Evolutionary conservation across 1,140 invertebrate species (phyloP), one percentile per base, ranked within the genome.

Genomic region (Asobara japonica): DNA sequence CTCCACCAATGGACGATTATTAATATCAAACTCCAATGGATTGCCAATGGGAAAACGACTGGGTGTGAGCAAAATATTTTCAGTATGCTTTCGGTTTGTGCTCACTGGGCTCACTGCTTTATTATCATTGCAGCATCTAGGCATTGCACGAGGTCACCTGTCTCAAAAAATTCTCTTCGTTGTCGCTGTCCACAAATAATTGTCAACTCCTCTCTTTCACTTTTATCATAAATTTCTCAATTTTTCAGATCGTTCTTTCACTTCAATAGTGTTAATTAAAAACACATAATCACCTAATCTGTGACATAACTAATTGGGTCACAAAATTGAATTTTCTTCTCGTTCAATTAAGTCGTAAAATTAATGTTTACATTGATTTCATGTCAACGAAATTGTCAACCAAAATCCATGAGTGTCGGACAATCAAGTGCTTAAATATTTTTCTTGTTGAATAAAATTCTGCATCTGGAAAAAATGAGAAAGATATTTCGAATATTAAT

Each of bases 61-160:
- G 69, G 81, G 81, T 13, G 82, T 78, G 75, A 87, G 77, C 73
- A 84, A 74, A 77, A 86, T 84, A 78, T 85, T 81, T 74, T 84
- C 83, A 66, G 77, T 74, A 71, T 78, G 81, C 71, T 80, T 84
- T 75, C 78, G 79, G 78, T 80, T 83, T 77, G 77, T 83, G 77
- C 76, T 85, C 80, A 84, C 83, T 77, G 84, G 82, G 77, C 84
- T 86, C 81, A 84, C 83, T 84, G 85, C 78, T 81, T 88, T 87
- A 74, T 84, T 86, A 77, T 87, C 85, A 84, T 87, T 86, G 78
- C 81, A 87, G 78, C 86, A 88, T 88, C 85, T 88, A 84, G 86
- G 86, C 86, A 88, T 88, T 88, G 85, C 85, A 87, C 84, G 76
- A 75, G 65, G 71, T 78, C 77, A 77, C 31, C 27, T 41, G 11